A percentile compares a stretch with the other conserved stretches of the same genome.
Conservation (phyloP, 2,797 vertebrate species). For the Hoplostethus mediterraneus region DNA sequence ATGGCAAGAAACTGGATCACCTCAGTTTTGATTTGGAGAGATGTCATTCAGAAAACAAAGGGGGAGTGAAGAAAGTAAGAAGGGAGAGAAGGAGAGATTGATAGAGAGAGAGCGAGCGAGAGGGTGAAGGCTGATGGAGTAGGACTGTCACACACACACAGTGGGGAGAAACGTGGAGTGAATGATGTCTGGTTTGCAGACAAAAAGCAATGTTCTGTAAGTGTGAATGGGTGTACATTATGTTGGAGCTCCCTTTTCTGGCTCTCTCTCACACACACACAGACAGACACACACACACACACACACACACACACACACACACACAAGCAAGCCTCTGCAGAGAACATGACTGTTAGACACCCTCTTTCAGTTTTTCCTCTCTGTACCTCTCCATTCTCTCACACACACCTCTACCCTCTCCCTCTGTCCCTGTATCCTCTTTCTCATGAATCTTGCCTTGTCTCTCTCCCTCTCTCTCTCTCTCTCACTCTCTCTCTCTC, state of each 20-base stretch:
- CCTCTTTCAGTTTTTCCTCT: constrained; percentile 55
- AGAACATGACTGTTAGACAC: constrained; percentile 44
- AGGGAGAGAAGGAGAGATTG: constrained; percentile 10
- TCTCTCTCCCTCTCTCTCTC: constrained; percentile 26
- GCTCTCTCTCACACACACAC: constrained; percentile 4
- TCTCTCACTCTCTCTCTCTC: constrained; percentile 47
- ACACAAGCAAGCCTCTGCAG: constrained; percentile 33
- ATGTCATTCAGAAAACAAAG: constrained; percentile 64
- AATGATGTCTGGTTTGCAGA: constrained; percentile 16
- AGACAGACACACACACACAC: background rate
- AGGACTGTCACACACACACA: constrained; percentile 24
- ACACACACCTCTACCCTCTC: constrained; percentile 31
- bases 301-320: constrained; percentile 6
- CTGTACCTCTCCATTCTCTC: constrained; percentile 39
- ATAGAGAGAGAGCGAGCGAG: constrained; percentile 19
- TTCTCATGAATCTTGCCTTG: constrained; percentile 60
- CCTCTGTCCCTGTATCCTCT: constrained; percentile 44
- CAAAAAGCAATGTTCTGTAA: constrained; percentile 26
- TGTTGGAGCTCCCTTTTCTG: constrained; percentile 11
- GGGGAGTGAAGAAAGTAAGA: constrained; percentile 41
- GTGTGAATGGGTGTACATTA: constrained; percentile 34
- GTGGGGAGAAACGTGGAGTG: constrained; percentile 11
- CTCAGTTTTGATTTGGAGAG: constrained; percentile 72
- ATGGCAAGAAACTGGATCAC: constrained; percentile 71
- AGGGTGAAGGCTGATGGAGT: constrained; percentile 26